Evolutionary conservation across 1,140 invertebrate genomes (phyloP), one percentile per base, ranked within the genome.

Genomic region (Acromyrmex charruanus): DNA sequence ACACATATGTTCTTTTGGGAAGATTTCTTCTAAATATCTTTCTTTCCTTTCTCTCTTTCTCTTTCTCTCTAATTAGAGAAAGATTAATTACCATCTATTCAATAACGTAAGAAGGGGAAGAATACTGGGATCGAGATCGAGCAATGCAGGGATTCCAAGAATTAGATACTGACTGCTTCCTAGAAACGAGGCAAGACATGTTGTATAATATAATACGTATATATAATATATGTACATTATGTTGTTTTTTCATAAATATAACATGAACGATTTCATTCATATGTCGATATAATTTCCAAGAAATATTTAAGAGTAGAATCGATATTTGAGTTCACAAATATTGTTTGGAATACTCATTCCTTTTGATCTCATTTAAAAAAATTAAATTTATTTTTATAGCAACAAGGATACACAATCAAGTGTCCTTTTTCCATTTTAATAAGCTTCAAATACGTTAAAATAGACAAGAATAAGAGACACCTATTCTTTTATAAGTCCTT

Each of bases 1-100:
- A 66, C 44, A 88, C 80, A 89, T 44, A 53, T 51, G 61, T 79
- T 79, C 44, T 18, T 51, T 55, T 3, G 21, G 53, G 63, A 44
- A 18, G 16, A 69, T 39, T 16, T 53, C 35, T 51, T 51, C 12
- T 21, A 61, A 85, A 51, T 21, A 51, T 59, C 18, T 74, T 0
- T 74, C 18, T 58, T 7, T 55, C 39, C 7, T 28, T 14, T 6
- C 12, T 61, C 59, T 14, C 4, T 25, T 18, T 61, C 7, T 39
- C 7, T 35, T 7, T 18, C 12, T 61, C 16, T 51, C n/a, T 39
- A 18, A 58, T 69, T 31, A 39, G 14, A 53, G 21, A 65, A 87
- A 66, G 86, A 87, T 87, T 87, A 87, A 87, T 87, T 79, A 75
- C 55, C 28, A 44, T 44, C n/a, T 68, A 84, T 28, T 65, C 63